Base-by-base conservation (phyloP, 2,113 vertebrate species). In the Sylvia atricapilla region DNA sequence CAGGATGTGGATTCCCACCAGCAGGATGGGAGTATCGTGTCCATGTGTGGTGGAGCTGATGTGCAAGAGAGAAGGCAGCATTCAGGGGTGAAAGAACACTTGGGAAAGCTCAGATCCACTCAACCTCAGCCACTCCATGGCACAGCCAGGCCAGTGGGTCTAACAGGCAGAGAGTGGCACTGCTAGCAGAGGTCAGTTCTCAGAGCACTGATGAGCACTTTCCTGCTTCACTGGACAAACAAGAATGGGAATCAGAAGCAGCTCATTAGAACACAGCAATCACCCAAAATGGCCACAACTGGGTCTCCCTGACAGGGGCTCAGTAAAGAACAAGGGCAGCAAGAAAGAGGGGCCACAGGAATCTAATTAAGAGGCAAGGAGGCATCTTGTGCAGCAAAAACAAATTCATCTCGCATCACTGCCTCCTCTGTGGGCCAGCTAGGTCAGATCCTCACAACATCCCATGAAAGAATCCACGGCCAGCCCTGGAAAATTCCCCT, bases 1-100 rank as follows among this genome's bases (percentile, higher is more conserved):
- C 62, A 53, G 47, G n/a, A 28, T 6, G 6, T n/a, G n/a, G 58
- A 53, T 31, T 81, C 56, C 39, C 56, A 75, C 33, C 39, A 27
- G 28, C 53, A 73, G 70, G 50, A 76, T 0, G 0, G 52, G 23
- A 83, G 80, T 25, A 53, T 8, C 0, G 0, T 23, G 25, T 35
- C 31, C 25, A 13, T 1, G 1, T 5, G 0, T 6, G 20, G 15
- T 30, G 30, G 24, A 64, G 72, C 35, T 47, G 50, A 80, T 27
- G 68, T 63, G 47, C n/a, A 70, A 76, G 75, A 63, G 10, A 44
- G 58, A 72, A 90, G 53, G 85, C 55, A 86, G 82, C 70, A 53
- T 22, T 41, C 1, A 0, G 13, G 60, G 28, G 14, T 35, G 41
- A 80, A 93, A 62, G 24, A 89, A 70, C 75, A 80, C 63, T 81